Conservation (phyloP, 2,797 vertebrate genomes). For the Alfaro cultratus region DNA sequence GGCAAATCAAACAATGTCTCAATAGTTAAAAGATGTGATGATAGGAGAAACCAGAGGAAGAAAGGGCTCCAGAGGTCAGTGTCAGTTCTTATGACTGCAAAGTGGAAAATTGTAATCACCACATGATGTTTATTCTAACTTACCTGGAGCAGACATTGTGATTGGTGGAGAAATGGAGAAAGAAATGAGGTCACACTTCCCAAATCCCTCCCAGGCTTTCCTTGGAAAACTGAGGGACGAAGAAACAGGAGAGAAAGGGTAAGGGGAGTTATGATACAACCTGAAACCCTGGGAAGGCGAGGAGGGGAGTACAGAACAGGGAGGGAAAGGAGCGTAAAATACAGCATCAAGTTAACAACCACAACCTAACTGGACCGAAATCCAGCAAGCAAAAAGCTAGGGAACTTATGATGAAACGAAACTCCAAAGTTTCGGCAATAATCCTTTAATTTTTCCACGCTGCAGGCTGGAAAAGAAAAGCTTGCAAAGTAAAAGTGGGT, state of each 20-base stretch:
- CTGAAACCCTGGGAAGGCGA: too few relatives aligned
- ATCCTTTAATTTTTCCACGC: background rate
- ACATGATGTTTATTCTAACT: constrained; percentile 19
- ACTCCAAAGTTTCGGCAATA: background rate
- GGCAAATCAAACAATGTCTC: background rate
- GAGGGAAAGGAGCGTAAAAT: background rate
- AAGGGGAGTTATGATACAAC: background rate
- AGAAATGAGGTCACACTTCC: constrained; percentile 44
- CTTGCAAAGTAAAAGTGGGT: background rate
- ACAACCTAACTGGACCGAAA: background rate
- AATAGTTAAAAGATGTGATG: background rate
- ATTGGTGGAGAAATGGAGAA: background rate
- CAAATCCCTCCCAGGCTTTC: constrained; percentile 27
- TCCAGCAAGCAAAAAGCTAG: background rate
- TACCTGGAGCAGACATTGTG: constrained; percentile 79
- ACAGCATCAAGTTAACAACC: background rate
- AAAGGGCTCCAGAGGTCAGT: background rate
- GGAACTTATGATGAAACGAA: background rate
- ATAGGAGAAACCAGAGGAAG: background rate
- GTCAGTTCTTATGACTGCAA: too few relatives aligned
- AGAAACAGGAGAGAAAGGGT: too few relatives aligned
- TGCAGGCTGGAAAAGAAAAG: background rate
- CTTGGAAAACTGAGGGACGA: constrained; percentile 38
- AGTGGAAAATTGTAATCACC: background rate
- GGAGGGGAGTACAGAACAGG: background rate